A percentile compares a stretch with the other conserved stretches of the same genome.
Conservation (phyloP, 2,113 vertebrate genomes). For the Genyomyrus donnyi region DNA sequence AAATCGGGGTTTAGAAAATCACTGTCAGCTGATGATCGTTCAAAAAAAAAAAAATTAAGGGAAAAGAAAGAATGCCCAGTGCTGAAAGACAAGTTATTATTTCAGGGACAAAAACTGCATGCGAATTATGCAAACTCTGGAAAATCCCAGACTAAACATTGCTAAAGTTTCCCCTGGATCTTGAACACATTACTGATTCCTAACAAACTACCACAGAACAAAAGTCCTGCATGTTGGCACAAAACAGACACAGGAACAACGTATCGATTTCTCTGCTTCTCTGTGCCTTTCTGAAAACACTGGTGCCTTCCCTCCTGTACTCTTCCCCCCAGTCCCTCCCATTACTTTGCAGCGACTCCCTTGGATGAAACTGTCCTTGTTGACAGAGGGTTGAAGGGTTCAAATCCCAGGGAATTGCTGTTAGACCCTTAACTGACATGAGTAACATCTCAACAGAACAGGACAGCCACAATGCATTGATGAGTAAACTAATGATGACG, state of each 20-base stretch:
- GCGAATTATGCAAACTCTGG: not conserved
- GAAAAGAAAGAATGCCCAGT: not conserved
- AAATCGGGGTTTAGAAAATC: not conserved
- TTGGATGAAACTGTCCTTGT: not conserved
- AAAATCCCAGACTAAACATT: slow-evolving; percentile 9
- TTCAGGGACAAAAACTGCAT: not conserved
- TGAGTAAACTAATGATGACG: not conserved
- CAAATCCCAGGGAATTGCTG: not conserved
- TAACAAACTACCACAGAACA: not conserved
- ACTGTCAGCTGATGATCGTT: not conserved
- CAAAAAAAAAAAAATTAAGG: not conserved
- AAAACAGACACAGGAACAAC: not conserved
- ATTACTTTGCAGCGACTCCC: not conserved
- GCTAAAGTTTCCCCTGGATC: not conserved
- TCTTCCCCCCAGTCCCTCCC: not conserved
- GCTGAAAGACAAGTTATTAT: not conserved
- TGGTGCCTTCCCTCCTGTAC: too few species aligned
- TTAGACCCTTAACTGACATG: not conserved
- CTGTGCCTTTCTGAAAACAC: not conserved
- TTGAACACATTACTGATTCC: not conserved
- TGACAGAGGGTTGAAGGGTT: not conserved
- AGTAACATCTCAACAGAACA: not conserved
- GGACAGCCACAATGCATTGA: not conserved
- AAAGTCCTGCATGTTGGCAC: not conserved
- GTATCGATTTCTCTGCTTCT: not conserved